phyloP scores from a whole-genome alignment of 2,113 vertebrate genomes.

The Oncorhynchus kisutch region DNA sequence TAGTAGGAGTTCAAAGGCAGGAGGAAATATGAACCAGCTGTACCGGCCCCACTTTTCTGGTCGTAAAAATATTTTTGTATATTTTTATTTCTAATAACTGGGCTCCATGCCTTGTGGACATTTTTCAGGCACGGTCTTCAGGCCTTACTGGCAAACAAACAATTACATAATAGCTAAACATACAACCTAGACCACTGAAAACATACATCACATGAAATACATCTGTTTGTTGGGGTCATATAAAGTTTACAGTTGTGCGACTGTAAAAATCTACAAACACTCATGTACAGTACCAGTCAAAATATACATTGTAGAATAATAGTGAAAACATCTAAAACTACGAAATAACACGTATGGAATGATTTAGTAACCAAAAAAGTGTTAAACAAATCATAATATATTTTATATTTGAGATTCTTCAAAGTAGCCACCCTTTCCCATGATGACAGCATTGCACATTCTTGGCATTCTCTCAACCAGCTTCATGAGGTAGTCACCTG shows the following conservation, averaged over 20 bases:
- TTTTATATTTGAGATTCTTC: too few species aligned
- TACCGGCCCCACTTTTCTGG: constrained; percentile 36
- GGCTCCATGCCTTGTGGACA: constrained; percentile 38
- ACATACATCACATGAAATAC: constrained; percentile 7
- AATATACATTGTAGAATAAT: too few species aligned
- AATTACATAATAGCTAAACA: constrained; percentile 47
- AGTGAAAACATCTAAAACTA: too few species aligned
- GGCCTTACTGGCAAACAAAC: constrained; percentile 44
- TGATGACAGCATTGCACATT: too few species aligned
- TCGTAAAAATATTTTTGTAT: constrained; percentile 59
- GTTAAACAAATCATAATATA: too few species aligned
- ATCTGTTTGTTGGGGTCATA: constrained; percentile 35
- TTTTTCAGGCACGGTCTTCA: constrained; percentile 40
- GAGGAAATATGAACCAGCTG: constrained; percentile 66
- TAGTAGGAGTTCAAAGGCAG: constrained; percentile 54
- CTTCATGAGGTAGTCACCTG: too few species aligned
- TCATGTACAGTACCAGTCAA: too few species aligned
- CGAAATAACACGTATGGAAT: too few species aligned
- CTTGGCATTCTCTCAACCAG: too few species aligned
- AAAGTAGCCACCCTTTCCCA: too few species aligned
- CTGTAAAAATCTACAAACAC: neutral
- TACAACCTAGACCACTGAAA: constrained; percentile 25
- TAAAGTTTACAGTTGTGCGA: constrained; percentile 29
- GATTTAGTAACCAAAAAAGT: too few species aligned
- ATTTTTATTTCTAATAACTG: constrained; percentile 65